Conservation (phyloP, 2,888 invertebrate species). For the Orchesella flavescens region DNA sequence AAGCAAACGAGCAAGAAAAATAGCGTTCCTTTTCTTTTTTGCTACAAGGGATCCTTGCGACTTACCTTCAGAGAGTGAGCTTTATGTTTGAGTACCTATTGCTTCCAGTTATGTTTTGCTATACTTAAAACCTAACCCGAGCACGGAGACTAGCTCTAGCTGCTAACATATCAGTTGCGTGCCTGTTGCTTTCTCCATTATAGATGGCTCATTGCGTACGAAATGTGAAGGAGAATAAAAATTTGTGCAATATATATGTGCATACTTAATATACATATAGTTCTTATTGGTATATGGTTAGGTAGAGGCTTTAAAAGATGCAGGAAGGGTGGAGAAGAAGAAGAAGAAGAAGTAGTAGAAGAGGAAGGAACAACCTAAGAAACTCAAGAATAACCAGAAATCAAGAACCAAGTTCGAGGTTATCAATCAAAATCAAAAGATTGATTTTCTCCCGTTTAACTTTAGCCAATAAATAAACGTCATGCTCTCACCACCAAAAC, state of each 20-base stretch:
- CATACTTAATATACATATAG: background rate
- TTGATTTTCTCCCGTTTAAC: slow-evolving; percentile 40
- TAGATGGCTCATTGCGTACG: slow-evolving; percentile 34
- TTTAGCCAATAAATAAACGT: background rate
- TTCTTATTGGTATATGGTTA: background rate
- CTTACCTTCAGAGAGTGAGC: background rate
- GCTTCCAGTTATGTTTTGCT: no score
- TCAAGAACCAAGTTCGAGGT: slow-evolving; percentile 55
- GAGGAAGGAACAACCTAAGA: slow-evolving; percentile 8
- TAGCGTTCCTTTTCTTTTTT: background rate
- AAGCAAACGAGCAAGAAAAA: slow-evolving; percentile 38
- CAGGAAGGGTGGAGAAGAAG: background rate
- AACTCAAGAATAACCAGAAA: background rate
- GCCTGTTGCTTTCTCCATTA: slow-evolving; percentile 36
- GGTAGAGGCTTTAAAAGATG: background rate
- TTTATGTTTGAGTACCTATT: background rate
- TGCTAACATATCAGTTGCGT: no score
- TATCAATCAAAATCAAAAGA: slow-evolving; percentile 61
- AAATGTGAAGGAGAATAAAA: background rate
- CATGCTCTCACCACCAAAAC: background rate
- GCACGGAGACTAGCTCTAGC: no score
- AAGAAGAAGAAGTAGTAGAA: no score
- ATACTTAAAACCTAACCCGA: no score
- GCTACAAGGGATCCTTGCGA: no score
- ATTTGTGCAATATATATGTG: background rate